Percentiles rank a stretch among this genome's conserved stretches.
These are phyloP conservation scores for Ramazzottius varieornatus DNA, from an alignment of 2,888 invertebrate genomes.

Conservation along the genomic window DNA sequence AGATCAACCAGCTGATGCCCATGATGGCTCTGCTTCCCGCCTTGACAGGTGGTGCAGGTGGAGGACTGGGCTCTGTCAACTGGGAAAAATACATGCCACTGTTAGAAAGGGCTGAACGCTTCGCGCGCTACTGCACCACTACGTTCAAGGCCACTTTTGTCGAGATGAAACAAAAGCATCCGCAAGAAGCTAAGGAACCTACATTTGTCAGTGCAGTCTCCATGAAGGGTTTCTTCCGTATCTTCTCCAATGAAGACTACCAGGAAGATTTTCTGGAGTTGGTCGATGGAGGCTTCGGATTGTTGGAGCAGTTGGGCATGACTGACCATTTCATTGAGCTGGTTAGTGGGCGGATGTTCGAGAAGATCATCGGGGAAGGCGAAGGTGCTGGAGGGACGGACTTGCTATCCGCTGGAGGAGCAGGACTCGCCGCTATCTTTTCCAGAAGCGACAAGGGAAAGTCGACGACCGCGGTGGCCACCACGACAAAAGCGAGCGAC, in stretches of 20 bases:
- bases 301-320: not conserved
- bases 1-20: not conserved
- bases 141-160: not conserved
- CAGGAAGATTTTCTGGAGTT: not conserved
- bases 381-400: not conserved
- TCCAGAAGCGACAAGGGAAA: not conserved
- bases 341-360: not conserved
- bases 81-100: not conserved
- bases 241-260: not conserved
- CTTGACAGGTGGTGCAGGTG: not conserved
- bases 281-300: not conserved
- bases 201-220: not conserved
- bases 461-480: not conserved
- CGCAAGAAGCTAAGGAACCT: not conserved
- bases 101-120: not conserved
- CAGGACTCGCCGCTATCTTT: not conserved
- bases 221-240: not conserved
- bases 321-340: not conserved
- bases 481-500: not conserved
- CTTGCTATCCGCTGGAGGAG: not conserved
- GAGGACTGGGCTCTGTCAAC: not conserved
- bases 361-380: not conserved
- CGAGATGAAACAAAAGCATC: not conserved
- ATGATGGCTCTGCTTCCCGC: not conserved
- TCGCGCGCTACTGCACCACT: not conserved